Percentiles rank a stretch among this genome's conserved stretches.
Conservation (phyloP, 2,113 vertebrate genomes). For the Urocynchramus pylzowi region DNA sequence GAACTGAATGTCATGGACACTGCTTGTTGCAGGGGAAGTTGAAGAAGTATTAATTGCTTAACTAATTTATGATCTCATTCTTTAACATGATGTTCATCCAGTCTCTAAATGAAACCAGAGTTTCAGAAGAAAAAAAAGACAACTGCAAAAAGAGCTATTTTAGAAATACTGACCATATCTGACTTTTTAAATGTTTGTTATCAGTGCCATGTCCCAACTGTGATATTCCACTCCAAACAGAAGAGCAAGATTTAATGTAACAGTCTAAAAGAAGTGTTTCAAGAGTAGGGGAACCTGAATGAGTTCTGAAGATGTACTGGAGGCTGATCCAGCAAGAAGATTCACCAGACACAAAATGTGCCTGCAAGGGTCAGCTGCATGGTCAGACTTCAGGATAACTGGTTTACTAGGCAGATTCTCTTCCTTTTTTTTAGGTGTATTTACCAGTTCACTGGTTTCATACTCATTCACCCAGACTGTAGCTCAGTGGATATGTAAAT, state of each 20-base stretch:
- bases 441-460: neutral
- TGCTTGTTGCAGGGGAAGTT: constrained; percentile 31
- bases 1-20: neutral
- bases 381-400: neutral
- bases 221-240: neutral
- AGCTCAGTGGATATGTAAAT: neutral
- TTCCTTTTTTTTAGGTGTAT: neutral
- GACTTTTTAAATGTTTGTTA: neutral
- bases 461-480: neutral
- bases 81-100: neutral
- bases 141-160: neutral
- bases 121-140: neutral
- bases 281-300: neutral
- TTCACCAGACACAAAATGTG: neutral
- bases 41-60: constrained; percentile 29
- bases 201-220: neutral
- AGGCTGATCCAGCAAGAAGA: neutral
- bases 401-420: neutral
- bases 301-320: neutral
- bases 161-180: neutral
- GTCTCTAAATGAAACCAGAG: neutral
- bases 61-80: constrained; percentile 35
- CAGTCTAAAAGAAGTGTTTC: neutral
- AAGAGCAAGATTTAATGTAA: neutral
- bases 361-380: neutral